Evolutionary conservation across 30 jellyfish, hydroid and myxozoan genomes (phyloP), one percentile per base, ranked within the genome.

Genomic region (Aurelia sp.): DNA sequence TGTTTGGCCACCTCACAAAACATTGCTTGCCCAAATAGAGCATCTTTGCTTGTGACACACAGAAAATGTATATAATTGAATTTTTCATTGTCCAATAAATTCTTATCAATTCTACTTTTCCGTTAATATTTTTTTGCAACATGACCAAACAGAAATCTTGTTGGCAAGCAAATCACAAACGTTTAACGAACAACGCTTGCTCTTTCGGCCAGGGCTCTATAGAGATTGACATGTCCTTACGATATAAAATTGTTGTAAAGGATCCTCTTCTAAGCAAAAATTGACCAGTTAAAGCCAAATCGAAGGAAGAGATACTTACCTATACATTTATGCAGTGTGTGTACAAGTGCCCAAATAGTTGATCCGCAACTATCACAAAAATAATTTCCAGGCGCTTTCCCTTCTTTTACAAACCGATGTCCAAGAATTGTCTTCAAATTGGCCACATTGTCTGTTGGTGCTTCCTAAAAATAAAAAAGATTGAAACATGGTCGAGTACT

Each of bases 301-400:
- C 48, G 77, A 31, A 5, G 10, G 17, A 62, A 78, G 38, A 22
- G 3, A 30, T 16, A 71, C 75, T 61, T 35, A 94, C 99, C 99
- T 22, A 44, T 63, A 62, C 99, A 94, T 57, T 83, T 80, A 64
- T 82, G 79, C 57, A 80, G 73, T 13, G 94, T 83, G 52, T 94
- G 99, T 53, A 94, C 51, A 55, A 94, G 69, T 21, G 95, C 88
- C 94, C 94, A 94, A 4, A 94, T 94, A 12, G 97, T 85, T n/a
- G 97, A 58, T n/a, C 93, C 97, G 59, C 99, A 94, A 13, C 84
- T 91, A 68, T 94, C 99, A 59, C 99, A 94, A 60, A 80, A 91
- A 55, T 88, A 70, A 33, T 84, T 88, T 5, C 81, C 81, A 18
- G 97, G 57, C 12, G 82, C 86, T 35, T 85, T 85, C 15, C 87